Evolutionary conservation across 2,113 vertebrate species (phyloP).

Genomic region (Theropithecus gelada): DNA sequence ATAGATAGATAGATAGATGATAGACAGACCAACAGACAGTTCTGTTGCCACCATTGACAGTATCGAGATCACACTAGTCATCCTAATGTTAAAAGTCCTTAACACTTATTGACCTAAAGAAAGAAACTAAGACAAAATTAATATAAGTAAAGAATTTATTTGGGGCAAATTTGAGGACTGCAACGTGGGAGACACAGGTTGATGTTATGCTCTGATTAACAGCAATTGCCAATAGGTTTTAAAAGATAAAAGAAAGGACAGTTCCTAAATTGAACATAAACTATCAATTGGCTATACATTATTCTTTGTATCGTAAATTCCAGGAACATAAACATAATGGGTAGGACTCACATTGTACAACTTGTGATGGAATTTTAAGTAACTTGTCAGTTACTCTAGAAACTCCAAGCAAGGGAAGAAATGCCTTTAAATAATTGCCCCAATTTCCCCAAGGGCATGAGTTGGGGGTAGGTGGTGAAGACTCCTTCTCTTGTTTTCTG

Average conservation of each 20-base stretch:
- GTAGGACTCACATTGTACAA: background rate
- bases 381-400: background rate
- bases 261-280: background rate
- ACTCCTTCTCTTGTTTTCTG: background rate
- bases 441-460: background rate
- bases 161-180: background rate
- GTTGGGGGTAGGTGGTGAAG: background rate
- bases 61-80: background rate
- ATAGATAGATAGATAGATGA: too few relatives aligned
- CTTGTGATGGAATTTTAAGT: background rate
- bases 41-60: background rate
- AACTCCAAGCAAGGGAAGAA: background rate
- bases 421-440: background rate
- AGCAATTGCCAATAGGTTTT: background rate
- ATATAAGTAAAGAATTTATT: background rate
- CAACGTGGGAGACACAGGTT: background rate
- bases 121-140: background rate
- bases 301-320: background rate
- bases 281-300: background rate
- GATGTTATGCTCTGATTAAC: background rate
- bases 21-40: background rate
- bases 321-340: background rate
- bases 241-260: background rate
- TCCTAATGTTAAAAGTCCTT: background rate
- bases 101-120: background rate